Base-by-base conservation (phyloP, 30 jellyfish, hydroid and myxozoan genomes). In the Hydra vulgaris region DNA sequence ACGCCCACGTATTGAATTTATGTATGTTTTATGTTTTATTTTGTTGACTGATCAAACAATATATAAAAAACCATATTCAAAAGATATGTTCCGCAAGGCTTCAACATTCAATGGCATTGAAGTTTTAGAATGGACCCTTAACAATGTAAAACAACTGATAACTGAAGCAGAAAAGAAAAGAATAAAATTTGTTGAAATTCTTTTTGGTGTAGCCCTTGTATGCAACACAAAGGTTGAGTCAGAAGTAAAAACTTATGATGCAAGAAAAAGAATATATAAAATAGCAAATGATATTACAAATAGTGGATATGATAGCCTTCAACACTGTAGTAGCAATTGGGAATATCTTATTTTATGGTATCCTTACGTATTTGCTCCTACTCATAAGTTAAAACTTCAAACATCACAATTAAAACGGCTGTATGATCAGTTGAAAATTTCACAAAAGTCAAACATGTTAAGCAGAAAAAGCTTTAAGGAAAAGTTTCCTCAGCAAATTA, bases 71-170 rank as follows among this genome's bases (percentile, higher is more conserved):
- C 18, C 18, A 21, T 40, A 69, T 12, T 12, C 61, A 40, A 40
- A 12, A 3, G 1, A 74, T 4, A 15, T 16, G 20, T 74, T 25
- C 19, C 8, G 22, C 24, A 74, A 74, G 20, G 75, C 70, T 17
- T 61, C 71, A 74, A 24, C 82, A 0, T 68, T 74, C 0, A 74
- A 74, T 74, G 82, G 82, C 18, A 40, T 53, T 18, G 75, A 74
- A 74, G 68, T 74, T 25, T 24, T 21, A 0, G 74, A 74, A 21
- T 74, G 82, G 82, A 74, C 82, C 1, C 3, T 74, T 24, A 74
- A 74, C 3, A 74, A 74, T 74, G 20, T 74, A 12, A 53, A 25
- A 8, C 22, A 74, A 68, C 66, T 74, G 74, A 74, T 40, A 17
- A 53, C 17, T 25, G 82, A 74, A 17, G 27, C 15, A 3, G 25